phyloP scores from a whole-genome alignment of 2,888 invertebrate genomes.

The Dasypolia templi region DNA sequence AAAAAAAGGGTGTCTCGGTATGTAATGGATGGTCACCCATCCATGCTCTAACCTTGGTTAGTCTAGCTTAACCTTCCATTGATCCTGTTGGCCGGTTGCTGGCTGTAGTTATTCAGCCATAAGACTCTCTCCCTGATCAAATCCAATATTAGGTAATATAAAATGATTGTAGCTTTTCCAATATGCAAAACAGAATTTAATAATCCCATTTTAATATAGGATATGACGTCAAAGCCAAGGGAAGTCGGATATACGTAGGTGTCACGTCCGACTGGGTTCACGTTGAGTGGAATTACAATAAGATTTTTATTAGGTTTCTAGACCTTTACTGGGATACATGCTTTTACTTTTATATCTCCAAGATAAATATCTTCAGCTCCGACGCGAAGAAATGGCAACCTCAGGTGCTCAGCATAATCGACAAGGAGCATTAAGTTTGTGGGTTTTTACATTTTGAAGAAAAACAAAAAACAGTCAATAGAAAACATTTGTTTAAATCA shows the following conservation, averaged over 20 bases:
- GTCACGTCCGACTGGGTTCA: slow-evolving; percentile 42
- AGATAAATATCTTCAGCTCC: too few relatives aligned
- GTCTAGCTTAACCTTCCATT: not conserved
- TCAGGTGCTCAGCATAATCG: too few relatives aligned
- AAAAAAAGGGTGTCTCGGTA: not conserved
- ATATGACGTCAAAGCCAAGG: slow-evolving; percentile 41
- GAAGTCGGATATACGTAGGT: slow-evolving; percentile 42
- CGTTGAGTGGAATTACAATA: slow-evolving; percentile 44
- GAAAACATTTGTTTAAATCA: too few relatives aligned
- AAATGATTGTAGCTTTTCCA: slow-evolving; percentile 43
- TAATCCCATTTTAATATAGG: slow-evolving; percentile 50
- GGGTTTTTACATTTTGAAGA: too few relatives aligned
- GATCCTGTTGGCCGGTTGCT: too few relatives aligned
- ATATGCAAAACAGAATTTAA: slow-evolving; percentile 53
- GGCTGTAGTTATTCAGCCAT: too few relatives aligned
- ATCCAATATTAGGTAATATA: slow-evolving; percentile 37
- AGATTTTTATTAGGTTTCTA: slow-evolving; percentile 44
- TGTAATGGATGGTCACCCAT: not conserved
- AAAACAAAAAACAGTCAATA: too few relatives aligned
- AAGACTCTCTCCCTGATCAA: not conserved
- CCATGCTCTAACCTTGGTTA: not conserved
- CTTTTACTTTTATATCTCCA: not conserved
- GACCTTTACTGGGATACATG: not conserved
- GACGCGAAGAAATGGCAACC: too few relatives aligned
- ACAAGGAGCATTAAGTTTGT: too few relatives aligned